Base-by-base conservation (phyloP, 2,113 vertebrate species). In the Terrapene triunguis region DNA sequence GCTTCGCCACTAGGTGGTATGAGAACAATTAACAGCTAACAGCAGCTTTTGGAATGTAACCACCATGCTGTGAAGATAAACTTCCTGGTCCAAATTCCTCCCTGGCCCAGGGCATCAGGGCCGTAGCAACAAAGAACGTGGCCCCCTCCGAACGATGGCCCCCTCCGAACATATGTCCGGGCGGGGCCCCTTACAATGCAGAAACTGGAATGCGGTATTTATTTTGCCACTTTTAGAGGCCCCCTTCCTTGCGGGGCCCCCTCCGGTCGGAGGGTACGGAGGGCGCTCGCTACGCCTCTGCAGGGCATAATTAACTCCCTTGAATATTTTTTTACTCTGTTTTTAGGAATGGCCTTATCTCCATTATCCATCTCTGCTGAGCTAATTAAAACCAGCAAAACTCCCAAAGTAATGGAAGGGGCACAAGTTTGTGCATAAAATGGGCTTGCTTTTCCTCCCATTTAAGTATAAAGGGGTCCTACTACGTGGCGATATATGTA, bases 1-100 rank as follows among this genome's bases (percentile, higher is more conserved):
- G 1, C 42, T 8, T 44, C 76, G 84, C 96, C 96, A 62, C 95
- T 80, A 96, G 96, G 38, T 96, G 97, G 97, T 95, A 96, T 95
- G 93, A 54, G 0, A 32, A 78, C 11, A 8, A 48, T 72, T 91
- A 47, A 54, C 91, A 3, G 54, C 0, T 8, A 54, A 72, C 16
- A 47, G 76, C 57, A 17, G 81, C 79, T 44, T 3, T 86, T 3
- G 0, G n/a, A 42, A 17, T 32, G 17, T 9, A 13, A 72, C 24
- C 9, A 2, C 48, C 65, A 1, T 8, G 44, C 21, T 1, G 12
- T 1, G 84, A 80, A 50, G 19, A 0, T 24, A 32, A 22, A 22
- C 24, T 85, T 21, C 3, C 3, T 2, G 69, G 54, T 44, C 55
- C 87, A 38, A 10, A 32, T 0, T 22, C 16, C 25, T 69, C 42